A percentile compares a stretch with the other conserved stretches of the same genome.
Evolutionary conservation across 92 coral and sea anemone species (phyloP).

Genomic region (Zoanthus sociatus): DNA sequence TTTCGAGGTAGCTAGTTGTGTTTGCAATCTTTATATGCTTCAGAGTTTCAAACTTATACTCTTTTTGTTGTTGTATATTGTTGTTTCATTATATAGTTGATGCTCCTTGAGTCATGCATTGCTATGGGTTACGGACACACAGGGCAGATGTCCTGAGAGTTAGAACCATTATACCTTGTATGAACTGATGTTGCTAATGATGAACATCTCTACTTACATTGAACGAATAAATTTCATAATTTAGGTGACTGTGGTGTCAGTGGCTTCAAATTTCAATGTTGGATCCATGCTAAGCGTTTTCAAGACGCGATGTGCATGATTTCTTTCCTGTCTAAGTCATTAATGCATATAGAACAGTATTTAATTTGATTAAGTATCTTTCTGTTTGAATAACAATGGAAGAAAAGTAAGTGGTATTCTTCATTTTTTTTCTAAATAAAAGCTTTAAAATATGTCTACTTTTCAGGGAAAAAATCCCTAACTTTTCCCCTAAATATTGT

Average conservation of each 20-base stretch:
- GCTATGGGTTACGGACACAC: constrained; percentile 37
- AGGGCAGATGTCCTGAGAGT: constrained; percentile 43
- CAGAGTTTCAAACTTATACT: too few species aligned
- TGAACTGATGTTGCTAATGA: too few species aligned
- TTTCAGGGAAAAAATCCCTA: too few species aligned
- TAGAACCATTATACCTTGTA: constrained; percentile 40
- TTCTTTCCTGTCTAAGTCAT: constrained; percentile 44
- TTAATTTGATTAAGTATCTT: constrained; percentile 27
- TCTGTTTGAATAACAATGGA: constrained; percentile 16
- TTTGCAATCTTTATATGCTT: constrained; percentile 3
- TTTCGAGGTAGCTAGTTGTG: constrained; percentile 28
- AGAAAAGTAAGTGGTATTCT: constrained; percentile 36
- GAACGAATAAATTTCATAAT: constrained; percentile 26
- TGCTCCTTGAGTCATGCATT: constrained; percentile 11
- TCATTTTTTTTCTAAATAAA: too few species aligned
- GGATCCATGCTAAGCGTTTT: too few species aligned
- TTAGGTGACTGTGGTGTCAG: constrained; percentile 57
- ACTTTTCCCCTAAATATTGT: too few species aligned
- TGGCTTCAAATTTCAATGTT: constrained; percentile 48
- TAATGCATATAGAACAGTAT: constrained; percentile 52
- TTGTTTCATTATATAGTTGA: too few species aligned
- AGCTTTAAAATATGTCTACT: too few species aligned
- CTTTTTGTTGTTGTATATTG: too few species aligned
- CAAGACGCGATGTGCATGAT: too few species aligned
- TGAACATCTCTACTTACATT: too few species aligned